Evolutionary conservation across 2,888 invertebrate genomes (phyloP).

Genomic region (Dastarcus helophoroides): DNA sequence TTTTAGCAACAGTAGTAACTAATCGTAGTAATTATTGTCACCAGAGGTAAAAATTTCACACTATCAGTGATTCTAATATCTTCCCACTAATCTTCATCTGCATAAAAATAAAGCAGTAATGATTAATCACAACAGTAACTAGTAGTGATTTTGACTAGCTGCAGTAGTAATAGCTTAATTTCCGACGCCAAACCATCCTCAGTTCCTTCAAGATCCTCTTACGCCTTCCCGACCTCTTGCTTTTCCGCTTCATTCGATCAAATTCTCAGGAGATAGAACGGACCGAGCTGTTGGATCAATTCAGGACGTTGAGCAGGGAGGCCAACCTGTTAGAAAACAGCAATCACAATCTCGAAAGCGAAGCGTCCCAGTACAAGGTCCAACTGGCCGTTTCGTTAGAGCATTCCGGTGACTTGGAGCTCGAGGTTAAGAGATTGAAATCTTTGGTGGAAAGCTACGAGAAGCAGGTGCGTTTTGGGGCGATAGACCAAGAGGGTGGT

Average conservation of each 20-base stretch:
- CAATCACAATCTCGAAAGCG: slow-evolving; percentile 67
- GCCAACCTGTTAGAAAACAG: slow-evolving; percentile 66
- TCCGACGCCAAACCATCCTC: too few relatives aligned
- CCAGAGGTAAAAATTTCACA: too few relatives aligned
- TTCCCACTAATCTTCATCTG: too few relatives aligned
- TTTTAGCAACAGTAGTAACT: too few relatives aligned
- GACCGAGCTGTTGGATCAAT: slow-evolving; percentile 69
- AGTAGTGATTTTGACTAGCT: too few relatives aligned
- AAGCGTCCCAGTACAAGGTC: slow-evolving; percentile 57
- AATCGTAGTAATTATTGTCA: too few relatives aligned
- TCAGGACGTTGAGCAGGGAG: slow-evolving; percentile 64
- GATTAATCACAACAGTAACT: too few relatives aligned
- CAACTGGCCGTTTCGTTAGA: slow-evolving; percentile 44
- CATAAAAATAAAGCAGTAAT: too few relatives aligned
- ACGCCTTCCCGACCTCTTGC: too few relatives aligned
- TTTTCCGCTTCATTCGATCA: slow-evolving; percentile 7
- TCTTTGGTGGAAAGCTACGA: slow-evolving; percentile 44
- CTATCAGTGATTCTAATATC: too few relatives aligned
- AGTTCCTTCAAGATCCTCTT: too few relatives aligned
- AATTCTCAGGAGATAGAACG: slow-evolving; percentile 67
- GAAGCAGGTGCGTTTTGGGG: slow-evolving; percentile 39
- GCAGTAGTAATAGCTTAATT: too few relatives aligned
- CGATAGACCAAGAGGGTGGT: background rate
- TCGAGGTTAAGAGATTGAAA: slow-evolving; percentile 42
- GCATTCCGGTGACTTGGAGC: slow-evolving; percentile 52